Evolutionary conservation across 2,113 vertebrate species (phyloP).

Genomic region (Mystacornis crossleyi): DNA sequence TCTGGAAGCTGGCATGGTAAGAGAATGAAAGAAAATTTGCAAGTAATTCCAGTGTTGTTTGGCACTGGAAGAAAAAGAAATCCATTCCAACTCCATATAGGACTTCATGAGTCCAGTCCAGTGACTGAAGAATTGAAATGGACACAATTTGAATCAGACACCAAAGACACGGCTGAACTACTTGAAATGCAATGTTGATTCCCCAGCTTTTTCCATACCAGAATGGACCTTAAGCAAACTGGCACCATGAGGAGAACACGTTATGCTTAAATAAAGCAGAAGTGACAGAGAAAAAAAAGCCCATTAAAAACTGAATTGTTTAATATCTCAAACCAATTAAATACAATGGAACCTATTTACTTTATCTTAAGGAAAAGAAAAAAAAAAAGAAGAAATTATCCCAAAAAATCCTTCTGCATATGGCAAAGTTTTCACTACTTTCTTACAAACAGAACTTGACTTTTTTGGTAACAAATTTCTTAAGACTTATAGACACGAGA

Average conservation of each 20-base stretch:
- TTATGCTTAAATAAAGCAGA: constrained; percentile 22
- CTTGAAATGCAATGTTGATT: background rate
- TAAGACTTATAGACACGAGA: background rate
- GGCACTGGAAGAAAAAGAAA: background rate
- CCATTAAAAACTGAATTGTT: background rate
- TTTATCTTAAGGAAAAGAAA: background rate
- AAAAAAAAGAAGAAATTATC: background rate
- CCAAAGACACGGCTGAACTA: background rate
- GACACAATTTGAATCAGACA: background rate
- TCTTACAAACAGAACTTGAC: constrained; percentile 18
- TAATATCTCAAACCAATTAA: constrained; percentile 27
- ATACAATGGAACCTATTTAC: background rate
- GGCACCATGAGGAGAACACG: background rate
- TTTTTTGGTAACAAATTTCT: background rate
- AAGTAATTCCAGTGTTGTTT: background rate
- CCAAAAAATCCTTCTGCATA: constrained; percentile 30
- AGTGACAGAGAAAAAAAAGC: background rate
- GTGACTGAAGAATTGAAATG: background rate
- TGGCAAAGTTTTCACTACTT: background rate
- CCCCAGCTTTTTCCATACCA: background rate
- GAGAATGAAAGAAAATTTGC: background rate
- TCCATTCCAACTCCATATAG: background rate
- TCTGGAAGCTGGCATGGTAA: background rate
- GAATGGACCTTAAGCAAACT: background rate
- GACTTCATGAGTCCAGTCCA: background rate